Evolutionary conservation across 2,888 invertebrate species (phyloP).

Genomic region (Lasioglossum oenotherae): DNA sequence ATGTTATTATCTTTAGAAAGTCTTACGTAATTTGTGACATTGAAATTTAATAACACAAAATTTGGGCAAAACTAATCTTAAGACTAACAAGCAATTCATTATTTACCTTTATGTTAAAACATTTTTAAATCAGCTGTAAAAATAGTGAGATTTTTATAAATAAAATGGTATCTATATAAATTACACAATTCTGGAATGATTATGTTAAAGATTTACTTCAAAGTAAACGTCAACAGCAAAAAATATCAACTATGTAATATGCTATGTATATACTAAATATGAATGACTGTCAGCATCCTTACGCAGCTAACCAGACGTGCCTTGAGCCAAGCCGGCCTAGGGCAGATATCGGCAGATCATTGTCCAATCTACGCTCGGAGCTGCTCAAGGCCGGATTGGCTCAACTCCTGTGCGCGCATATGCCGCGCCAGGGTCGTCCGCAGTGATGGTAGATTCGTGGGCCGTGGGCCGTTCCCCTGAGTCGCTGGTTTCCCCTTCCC

Average conservation of each 20-base stretch:
- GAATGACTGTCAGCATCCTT: not conserved
- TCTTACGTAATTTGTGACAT: constrained; percentile 56
- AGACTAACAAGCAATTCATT: constrained; percentile 40
- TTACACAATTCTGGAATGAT: constrained; percentile 22
- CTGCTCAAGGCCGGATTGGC: no score
- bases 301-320: no score
- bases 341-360: no score
- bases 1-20: constrained; percentile 63
- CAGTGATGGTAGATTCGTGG: no score
- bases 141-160: constrained; percentile 39
- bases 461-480: no score
- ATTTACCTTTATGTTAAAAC: constrained; percentile 19
- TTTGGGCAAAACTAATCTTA: constrained; percentile 32
- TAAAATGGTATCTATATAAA: constrained; percentile 42
- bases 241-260: not conserved
- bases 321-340: no score
- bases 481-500: no score
- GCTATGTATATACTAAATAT: not conserved
- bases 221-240: constrained; percentile 40
- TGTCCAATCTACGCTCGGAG: no score
- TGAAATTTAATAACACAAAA: constrained; percentile 35
- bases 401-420: no score
- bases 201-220: constrained; percentile 23
- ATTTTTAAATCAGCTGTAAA: constrained; percentile 34
- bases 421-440: no score